Percentiles rank a stretch among this genome's conserved stretches.
phyloP scores from a whole-genome alignment of 2,888 invertebrate species.

The Campoletis raptor region DNA sequence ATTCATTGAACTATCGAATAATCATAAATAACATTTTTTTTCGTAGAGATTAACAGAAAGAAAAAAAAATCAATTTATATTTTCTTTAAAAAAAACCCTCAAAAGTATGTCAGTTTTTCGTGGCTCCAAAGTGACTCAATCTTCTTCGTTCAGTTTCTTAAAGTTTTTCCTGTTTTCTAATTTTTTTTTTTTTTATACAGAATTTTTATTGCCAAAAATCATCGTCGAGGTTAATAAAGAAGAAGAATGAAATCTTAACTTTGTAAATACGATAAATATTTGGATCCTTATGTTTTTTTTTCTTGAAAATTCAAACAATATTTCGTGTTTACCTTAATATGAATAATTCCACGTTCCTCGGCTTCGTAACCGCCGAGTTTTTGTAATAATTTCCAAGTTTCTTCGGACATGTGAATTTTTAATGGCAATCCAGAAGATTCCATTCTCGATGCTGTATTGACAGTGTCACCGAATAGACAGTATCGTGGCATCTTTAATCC shows the following conservation, averaged over 20 bases:
- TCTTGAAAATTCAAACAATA: neutral
- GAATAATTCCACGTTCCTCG: constrained; percentile 90
- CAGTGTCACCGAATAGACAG: constrained; percentile 94
- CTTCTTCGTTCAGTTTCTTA: neutral
- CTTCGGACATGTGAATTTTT: constrained; percentile 91
- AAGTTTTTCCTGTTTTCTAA: neutral
- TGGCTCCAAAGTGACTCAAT: too few relatives aligned
- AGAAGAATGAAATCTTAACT: neutral
- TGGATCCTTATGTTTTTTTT: too few relatives aligned
- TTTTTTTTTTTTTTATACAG: neutral
- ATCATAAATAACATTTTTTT: too few relatives aligned
- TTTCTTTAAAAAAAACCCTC: too few relatives aligned
- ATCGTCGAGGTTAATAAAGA: neutral
- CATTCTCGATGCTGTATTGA: constrained; percentile 95
- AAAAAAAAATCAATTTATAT: too few relatives aligned
- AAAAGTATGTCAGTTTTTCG: too few relatives aligned
- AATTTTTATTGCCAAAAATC: neutral
- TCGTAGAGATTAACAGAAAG: too few relatives aligned
- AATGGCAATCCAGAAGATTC: constrained; percentile 93
- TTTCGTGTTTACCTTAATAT: constrained; percentile 88
- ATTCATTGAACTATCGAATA: too few relatives aligned
- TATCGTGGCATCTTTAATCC: constrained; percentile 95
- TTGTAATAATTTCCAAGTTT: constrained; percentile 89
- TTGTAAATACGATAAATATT: neutral
- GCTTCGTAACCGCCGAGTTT: constrained; percentile 90